A percentile compares a stretch with the other conserved stretches of the same genome.
Conservation (phyloP, 2,888 invertebrate species). For the Drosophila nr. perissopoda region DNA sequence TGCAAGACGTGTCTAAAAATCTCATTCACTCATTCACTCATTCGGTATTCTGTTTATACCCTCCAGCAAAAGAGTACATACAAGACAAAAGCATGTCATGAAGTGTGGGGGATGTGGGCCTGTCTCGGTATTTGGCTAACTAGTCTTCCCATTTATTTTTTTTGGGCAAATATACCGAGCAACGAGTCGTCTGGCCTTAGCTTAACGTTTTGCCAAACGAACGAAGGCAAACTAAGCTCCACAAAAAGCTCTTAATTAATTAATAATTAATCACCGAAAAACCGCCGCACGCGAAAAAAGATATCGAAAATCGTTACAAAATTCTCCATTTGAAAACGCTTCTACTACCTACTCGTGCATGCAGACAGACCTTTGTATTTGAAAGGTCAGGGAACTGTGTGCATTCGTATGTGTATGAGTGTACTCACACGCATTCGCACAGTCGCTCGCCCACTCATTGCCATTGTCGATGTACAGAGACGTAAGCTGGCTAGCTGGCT, state of each 20-base stretch:
- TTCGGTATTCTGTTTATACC: neutral
- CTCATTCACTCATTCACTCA: neutral
- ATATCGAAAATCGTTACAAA: conserved; percentile 42
- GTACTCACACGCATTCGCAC: conserved; percentile 1
- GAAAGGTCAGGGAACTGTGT: conserved; percentile 11
- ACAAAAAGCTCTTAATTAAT: conserved; percentile 74
- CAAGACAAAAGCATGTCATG: conserved; percentile 36
- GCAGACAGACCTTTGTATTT: neutral
- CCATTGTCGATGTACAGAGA: conserved; percentile 56
- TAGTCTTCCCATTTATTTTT: neutral
- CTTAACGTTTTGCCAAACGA: conserved; percentile 41
- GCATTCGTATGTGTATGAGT: neutral
- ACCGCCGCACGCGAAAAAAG: conserved; percentile 34
- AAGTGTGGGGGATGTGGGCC: conserved; percentile 27
- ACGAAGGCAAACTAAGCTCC: conserved; percentile 52
- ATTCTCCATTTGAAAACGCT: conserved; percentile 30
- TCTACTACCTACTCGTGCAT: neutral
- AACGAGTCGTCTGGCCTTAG: conserved; percentile 5
- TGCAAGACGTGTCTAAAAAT: neutral
- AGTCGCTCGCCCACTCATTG: conserved; percentile 35
- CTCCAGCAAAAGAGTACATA: neutral
- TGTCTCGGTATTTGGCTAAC: conserved; percentile 25
- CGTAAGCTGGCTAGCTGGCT: conserved; percentile 16
- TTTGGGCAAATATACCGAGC: conserved; percentile 23
- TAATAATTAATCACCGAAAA: conserved; percentile 74